phyloP scores from a whole-genome alignment of 2,113 vertebrate species.

The Nycticebus coucang region DNA sequence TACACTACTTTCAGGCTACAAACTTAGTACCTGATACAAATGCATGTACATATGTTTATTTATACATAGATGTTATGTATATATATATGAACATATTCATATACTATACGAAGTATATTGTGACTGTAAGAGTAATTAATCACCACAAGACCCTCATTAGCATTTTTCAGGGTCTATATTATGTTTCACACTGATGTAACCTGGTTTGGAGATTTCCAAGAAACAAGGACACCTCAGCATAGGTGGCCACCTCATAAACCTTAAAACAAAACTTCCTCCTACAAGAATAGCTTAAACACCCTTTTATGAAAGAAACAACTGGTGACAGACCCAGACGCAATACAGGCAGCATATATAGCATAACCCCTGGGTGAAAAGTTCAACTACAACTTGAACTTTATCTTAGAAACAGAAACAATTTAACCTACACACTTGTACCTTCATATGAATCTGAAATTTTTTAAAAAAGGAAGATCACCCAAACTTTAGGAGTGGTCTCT shows the following conservation, averaged over 20 bases:
- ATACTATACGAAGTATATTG: too few species aligned
- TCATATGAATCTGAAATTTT: too few species aligned
- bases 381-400: too few species aligned
- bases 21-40: neutral
- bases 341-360: neutral
- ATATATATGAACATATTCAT: neutral
- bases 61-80: neutral
- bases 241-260: neutral
- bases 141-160: too few species aligned
- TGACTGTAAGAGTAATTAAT: neutral
- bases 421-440: too few species aligned
- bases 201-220: neutral
- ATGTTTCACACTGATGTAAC: neutral
- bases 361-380: too few species aligned
- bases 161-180: too few species aligned
- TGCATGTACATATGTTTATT: neutral
- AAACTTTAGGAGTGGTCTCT: neutral
- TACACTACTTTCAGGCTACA: neutral
- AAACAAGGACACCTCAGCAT: neutral
- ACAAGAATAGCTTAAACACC: neutral
- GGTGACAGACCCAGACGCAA: too few species aligned
- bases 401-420: too few species aligned
- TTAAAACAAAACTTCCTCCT: neutral
- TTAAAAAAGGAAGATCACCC: too few species aligned
- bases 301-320: neutral